Evolutionary conservation across 2,113 vertebrate species (phyloP).

Genomic region (Butorides virescens): DNA sequence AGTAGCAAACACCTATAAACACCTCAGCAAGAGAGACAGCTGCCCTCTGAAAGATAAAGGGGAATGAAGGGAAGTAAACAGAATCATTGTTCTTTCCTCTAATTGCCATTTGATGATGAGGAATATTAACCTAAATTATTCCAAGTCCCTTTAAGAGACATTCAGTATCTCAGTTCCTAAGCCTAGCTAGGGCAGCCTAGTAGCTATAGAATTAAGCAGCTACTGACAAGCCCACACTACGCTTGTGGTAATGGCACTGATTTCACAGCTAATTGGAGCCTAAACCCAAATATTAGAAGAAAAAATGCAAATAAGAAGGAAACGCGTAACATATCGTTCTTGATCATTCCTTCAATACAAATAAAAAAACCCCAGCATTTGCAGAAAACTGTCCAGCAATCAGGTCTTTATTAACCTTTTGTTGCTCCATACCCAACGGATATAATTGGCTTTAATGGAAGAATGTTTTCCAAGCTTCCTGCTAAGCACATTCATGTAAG

Average conservation of each 20-base stretch:
- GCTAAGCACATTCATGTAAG: neutral
- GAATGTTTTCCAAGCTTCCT: neutral
- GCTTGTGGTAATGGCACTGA: neutral
- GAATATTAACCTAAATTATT: conserved; percentile 63
- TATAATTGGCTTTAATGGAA: neutral
- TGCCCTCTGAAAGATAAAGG: conserved; percentile 2
- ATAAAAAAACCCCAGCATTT: neutral
- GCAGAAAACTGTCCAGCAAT: neutral
- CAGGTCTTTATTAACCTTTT: neutral
- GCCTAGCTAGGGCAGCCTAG: conserved; percentile 1
- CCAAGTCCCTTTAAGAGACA: conserved; percentile 39
- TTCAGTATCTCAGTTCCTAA: conserved; percentile 48
- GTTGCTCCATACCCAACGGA: neutral
- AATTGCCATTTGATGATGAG: conserved; percentile 59
- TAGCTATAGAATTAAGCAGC: conserved; percentile 14
- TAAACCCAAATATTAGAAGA: conserved; percentile 7
- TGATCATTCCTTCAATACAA: neutral
- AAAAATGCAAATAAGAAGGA: conserved; percentile 7
- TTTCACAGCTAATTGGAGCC: conserved; percentile 51
- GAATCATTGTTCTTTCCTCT: conserved; percentile 38
- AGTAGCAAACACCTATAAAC: neutral
- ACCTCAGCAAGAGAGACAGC: neutral
- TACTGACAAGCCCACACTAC: neutral
- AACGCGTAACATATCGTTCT: neutral
- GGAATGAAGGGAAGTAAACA: neutral